Evolutionary conservation across 2,888 invertebrate genomes (phyloP), one percentile per base, ranked within the genome.

Genomic region (Pandemis corylana): DNA sequence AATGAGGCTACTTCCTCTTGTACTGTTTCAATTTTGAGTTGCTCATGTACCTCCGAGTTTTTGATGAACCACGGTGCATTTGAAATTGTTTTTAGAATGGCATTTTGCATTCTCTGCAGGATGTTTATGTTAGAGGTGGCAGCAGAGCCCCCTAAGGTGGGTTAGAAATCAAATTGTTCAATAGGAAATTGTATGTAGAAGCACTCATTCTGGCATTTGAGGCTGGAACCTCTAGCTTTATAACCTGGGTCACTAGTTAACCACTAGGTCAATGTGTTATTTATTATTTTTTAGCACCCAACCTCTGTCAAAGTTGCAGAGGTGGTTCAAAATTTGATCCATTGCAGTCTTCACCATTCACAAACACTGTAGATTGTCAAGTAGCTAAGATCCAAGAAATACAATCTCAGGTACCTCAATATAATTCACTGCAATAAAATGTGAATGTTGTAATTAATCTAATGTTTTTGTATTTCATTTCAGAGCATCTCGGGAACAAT

Each of bases 311-410:
- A 74, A 94, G 92, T 76, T 96, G 97, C 76, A 90, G 93, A 67
- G 88, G 94, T 41, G 94, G 95, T 20, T 94, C 95, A n/a, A 96
- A 95, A 82, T 97, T 97, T 89, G 93, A 94, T 72, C 95, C 96
- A 0, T 81, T 96, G 53, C 94, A 96, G 75, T 95, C 95, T 63
- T 97, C 97, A 0, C 94, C 95, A 0, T 95, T 96, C 80, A 97
- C 98, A 3, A 96, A 95, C 80, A 97, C 97, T 7, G 95, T 96
- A 44, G 96, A 97, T 81, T 97, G 96, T 93, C 98, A 99, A 93
- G 96, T 95, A 15, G 95, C 98, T 69, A 96, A 97, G 83, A 92
- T 99, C 76, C 98, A 98, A 88, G 98, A 99, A 89, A 95, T 97
- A 79, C 96, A 96, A 82, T 96, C 96, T 78, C 96, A 96, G 93